Evolutionary conservation across 2,797 vertebrate genomes (phyloP).

Genomic region (Pyrrhura leucotis): DNA sequence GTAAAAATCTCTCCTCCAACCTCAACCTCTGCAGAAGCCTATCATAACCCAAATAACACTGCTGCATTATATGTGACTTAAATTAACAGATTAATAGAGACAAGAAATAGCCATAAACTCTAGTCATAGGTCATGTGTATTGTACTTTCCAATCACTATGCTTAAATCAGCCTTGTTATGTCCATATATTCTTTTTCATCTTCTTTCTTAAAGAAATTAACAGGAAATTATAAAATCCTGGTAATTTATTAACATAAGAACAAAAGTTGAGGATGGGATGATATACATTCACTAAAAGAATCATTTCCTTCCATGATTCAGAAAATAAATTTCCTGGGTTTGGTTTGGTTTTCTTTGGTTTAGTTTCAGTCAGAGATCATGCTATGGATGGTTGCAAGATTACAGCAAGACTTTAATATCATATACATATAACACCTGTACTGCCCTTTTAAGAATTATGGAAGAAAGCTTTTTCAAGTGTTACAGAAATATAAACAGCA

Average conservation of each 20-base stretch:
- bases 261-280: not conserved
- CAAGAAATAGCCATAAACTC: not conserved
- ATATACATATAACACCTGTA: not conserved
- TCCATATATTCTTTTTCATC: not conserved
- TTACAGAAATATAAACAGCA: not conserved
- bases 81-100: not conserved
- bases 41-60: not conserved
- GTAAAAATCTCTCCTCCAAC: not conserved
- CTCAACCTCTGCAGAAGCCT: not conserved
- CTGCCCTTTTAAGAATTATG: not conserved
- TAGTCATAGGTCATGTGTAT: not conserved
- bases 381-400: not conserved
- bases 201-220: not conserved
- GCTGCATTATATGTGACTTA: not conserved
- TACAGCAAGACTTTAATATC: not conserved
- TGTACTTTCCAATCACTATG: not conserved
- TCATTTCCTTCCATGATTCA: not conserved
- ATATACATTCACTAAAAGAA: not conserved
- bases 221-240: not conserved
- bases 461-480: not conserved
- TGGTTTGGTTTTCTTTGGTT: not conserved
- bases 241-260: conserved; percentile 7
- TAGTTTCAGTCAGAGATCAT: not conserved
- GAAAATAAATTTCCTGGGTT: not conserved
- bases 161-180: not conserved